Evolutionary conservation across 1,140 invertebrate genomes (phyloP), one percentile per base, ranked within the genome.

Genomic region (Orussus abietinus): DNA sequence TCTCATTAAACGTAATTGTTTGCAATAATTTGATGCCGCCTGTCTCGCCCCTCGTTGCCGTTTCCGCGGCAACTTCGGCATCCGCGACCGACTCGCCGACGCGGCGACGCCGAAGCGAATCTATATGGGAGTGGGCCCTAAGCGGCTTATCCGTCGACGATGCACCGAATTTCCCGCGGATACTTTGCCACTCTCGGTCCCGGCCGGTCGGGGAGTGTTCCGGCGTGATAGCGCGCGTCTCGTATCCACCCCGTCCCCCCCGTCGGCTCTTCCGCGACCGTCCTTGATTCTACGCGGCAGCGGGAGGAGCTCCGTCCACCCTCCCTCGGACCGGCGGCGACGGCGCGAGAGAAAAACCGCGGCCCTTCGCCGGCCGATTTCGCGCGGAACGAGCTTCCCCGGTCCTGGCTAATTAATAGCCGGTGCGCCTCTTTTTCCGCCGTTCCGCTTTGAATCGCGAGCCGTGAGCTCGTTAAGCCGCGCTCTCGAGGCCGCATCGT

Each of bases 1-100:
- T 59, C 62, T 65, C 60, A 65, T 65, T 65, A 65, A 65, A 62
- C 57, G 60, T 65, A 65, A 65, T 65, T 62, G 62, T 65, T 65
- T 64, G 59, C 60, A 60, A 65, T 63, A 65, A 65, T 63, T 65
- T 64, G 57, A 62, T 62, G 54, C 57, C 52, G 62, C 51, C 57
- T 60, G 54, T 52, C 54, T 56, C 45, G 47, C 43, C 50, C 40
- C 44, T 35, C 44, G 9, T 4, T 25, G 21, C 17, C 30, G n/a
- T 19, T 47, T 20, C 31, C n/a, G 17, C 7, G 15, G 18, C 28
- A 31, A 4, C 38, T 6, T 38, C 28, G 11, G 10, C 36, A 26
- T 10, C 21, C 22, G 39, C 36, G 26, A 17, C 37, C 45, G 45
- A 45, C 38, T 42, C 44, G 52, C 42, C 30, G 25, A 47, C 18